These are phyloP conservation scores for Chionomys nivalis DNA, from an alignment of 2,113 vertebrate species.

Conservation along the genomic window DNA sequence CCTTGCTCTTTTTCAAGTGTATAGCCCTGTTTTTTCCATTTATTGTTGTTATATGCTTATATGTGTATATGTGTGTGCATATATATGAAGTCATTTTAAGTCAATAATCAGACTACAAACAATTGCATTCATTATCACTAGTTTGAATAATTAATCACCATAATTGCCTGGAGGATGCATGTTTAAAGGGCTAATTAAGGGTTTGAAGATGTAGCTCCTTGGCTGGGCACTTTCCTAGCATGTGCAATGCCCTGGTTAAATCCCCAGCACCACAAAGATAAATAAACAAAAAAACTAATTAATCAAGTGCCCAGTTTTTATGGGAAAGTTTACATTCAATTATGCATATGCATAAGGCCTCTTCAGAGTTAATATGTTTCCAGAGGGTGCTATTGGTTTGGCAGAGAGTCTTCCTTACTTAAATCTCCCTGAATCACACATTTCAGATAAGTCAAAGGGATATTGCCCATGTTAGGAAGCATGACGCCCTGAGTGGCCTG, in stretches of 20 bases:
- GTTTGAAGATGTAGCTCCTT: neutral
- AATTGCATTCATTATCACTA: fast-evolving
- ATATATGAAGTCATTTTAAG: neutral
- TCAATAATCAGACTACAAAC: neutral
- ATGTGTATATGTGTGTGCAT: neutral
- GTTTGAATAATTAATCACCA: neutral
- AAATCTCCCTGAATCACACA: neutral
- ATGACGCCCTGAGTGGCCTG: neutral
- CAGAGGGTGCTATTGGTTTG: no score
- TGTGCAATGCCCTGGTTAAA: neutral
- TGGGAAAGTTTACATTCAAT: neutral
- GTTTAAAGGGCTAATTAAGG: neutral
- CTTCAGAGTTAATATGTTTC: neutral
- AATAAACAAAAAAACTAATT: neutral
- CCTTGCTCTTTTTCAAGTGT: neutral
- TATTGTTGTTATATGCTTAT: neutral
- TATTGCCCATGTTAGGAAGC: neutral
- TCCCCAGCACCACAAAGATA: neutral
- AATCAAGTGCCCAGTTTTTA: neutral
- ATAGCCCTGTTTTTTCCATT: neutral
- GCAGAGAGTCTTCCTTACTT: neutral
- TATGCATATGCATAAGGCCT: fast-evolving
- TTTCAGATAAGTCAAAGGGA: neutral
- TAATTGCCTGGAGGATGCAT: no score
- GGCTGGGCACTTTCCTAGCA: neutral